Evolutionary conservation across 1,140 invertebrate species (phyloP), one percentile per base, ranked within the genome.

Genomic region (Drosophila nikananu): DNA sequence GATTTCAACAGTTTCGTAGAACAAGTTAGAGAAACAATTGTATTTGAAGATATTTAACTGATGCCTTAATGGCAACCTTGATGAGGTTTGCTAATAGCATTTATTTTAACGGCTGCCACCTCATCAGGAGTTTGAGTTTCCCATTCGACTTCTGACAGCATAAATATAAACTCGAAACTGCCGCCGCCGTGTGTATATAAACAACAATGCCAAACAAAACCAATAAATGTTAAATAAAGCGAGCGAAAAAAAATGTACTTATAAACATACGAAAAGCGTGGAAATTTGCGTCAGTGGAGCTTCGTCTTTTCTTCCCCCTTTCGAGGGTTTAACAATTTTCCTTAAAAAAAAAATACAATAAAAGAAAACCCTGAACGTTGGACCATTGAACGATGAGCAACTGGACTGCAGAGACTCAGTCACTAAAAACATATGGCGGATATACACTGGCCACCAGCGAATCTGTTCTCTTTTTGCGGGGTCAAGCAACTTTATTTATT

Each of bases 141-240:
- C 35, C 52, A 41, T 74, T 73, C 59, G 72, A 75, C 57, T 62
- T 55, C 27, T 72, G 55, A 71, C 66, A 73, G 68, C 60, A 74
- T 74, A 74, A 74, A 71, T 74, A 73, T 39, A 54, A 73, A 71
- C 66, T 70, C 46, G 65, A 70, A 73, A 61, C 55, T 74, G 67
- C 54, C 66, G 67, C 66, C 66, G 25, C 27, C 25, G 25, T 52
- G 77, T 76, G 21, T 79, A 66, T 83, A 70, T 83, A 76, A 83
- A 83, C 81, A 83, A 66, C 51, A 83, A 75, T 82, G 80, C 64
- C 81, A 83, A 80, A 83, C 81, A 83, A 80, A 86, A 74, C 83
- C 82, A 81, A 86, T 86, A 81, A 86, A 86, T 81, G 73, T 84
- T 77, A 81, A 84, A 86, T 78, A 78, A 83, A 66, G 59, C 77